A percentile compares a stretch with the other conserved stretches of the same genome.
phyloP scores from a whole-genome alignment of 1,140 invertebrate species.

The Drosophila aff. region DNA sequence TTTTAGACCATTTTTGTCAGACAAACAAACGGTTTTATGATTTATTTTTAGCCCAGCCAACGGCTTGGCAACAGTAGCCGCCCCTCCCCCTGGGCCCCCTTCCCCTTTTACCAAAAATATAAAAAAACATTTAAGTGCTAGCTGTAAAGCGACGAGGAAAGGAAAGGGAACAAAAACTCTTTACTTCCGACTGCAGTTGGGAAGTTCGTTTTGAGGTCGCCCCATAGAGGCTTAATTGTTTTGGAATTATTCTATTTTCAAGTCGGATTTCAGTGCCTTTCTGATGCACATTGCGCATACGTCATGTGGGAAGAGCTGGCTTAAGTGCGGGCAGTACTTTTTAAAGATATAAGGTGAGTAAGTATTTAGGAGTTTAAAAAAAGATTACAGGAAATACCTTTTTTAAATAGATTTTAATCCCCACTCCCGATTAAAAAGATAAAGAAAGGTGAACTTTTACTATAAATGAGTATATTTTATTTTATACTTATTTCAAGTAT shows the following conservation, averaged over 20 bases:
- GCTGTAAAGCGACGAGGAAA: conserved; percentile 59
- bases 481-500: too few relatives aligned
- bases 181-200: conserved; percentile 74
- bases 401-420: conserved; percentile 1
- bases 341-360: not conserved
- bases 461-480: not conserved
- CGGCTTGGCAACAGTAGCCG: conserved; percentile 63
- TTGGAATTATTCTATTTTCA: conserved; percentile 28
- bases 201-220: conserved; percentile 51
- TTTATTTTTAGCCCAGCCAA: conserved; percentile 72
- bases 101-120: conserved; percentile 33
- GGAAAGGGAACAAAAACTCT: conserved; percentile 30
- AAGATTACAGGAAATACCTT: conserved; percentile 20
- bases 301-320: conserved; percentile 31
- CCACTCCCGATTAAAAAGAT: too few relatives aligned
- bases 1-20: conserved; percentile 81
- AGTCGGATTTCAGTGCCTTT: conserved; percentile 8
- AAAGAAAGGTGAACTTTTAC: not conserved
- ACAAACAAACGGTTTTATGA: conserved; percentile 80
- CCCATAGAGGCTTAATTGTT: conserved; percentile 46
- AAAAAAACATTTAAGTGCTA: conserved; percentile 53
- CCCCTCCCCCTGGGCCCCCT: not conserved
- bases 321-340: not conserved
- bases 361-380: conserved; percentile 1
- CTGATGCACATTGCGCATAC: conserved; percentile 38